Evolutionary conservation across 2,888 invertebrate species (phyloP).

Genomic region (Chloroclysta siterata): DNA sequence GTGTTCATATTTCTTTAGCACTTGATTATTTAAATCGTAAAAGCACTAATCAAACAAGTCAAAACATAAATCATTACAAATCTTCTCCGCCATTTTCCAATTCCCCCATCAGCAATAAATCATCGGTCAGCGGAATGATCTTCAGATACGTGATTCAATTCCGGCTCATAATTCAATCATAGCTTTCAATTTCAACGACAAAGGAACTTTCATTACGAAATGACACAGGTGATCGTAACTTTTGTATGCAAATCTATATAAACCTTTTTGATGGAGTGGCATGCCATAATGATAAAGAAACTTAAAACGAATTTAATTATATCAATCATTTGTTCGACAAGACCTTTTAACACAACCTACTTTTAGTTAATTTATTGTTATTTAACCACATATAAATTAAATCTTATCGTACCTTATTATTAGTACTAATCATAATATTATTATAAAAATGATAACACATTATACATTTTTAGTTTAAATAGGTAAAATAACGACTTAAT

Average conservation of each 20-base stretch:
- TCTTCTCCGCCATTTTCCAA: neutral
- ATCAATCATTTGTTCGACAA: neutral
- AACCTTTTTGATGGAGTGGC: conserved; percentile 10
- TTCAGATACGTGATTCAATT: conserved; percentile 37
- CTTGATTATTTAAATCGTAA: neutral
- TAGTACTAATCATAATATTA: too few relatives aligned
- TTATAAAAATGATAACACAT: too few relatives aligned
- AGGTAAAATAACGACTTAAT: too few relatives aligned
- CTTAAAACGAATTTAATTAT: neutral
- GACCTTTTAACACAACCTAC: neutral
- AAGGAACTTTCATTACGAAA: conserved; percentile 24
- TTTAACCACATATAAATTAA: too few relatives aligned
- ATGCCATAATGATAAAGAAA: neutral
- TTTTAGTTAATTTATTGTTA: too few relatives aligned
- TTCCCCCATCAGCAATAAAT: conserved; percentile 5
- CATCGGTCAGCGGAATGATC: conserved; percentile 4
- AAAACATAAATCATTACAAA: conserved; percentile 5
- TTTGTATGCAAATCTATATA: conserved; percentile 20
- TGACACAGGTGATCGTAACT: conserved; percentile 5
- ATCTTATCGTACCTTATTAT: too few relatives aligned
- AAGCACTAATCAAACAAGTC: neutral
- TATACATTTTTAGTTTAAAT: too few relatives aligned
- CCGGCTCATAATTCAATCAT: conserved; percentile 32
- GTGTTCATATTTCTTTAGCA: too few relatives aligned
- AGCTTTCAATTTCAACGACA: conserved; percentile 39